Evolutionary conservation across 2,113 vertebrate genomes (phyloP).

Genomic region (Hyperoodon ampullatus): DNA sequence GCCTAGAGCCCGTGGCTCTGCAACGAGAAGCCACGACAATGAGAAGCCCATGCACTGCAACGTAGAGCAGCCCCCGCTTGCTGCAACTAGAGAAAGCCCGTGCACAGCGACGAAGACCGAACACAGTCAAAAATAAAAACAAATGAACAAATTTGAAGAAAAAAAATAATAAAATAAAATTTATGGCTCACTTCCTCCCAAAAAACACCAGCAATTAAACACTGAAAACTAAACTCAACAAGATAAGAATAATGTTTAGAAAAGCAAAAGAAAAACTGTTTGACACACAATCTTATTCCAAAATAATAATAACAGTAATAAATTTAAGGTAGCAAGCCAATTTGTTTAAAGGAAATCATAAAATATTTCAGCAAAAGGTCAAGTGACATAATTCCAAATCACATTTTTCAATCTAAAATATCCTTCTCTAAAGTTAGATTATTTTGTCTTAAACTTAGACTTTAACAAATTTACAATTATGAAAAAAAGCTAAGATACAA

Average conservation of each 20-base stretch:
- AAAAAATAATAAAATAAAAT: background rate
- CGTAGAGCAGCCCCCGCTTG: too few relatives aligned
- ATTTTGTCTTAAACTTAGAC: slow-evolving; percentile 35
- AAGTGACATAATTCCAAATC: slow-evolving; percentile 19
- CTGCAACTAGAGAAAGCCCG: too few relatives aligned
- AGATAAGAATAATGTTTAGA: background rate
- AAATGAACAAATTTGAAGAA: too few relatives aligned
- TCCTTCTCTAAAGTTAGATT: background rate
- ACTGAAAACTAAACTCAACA: slow-evolving; percentile 10
- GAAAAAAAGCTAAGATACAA: background rate
- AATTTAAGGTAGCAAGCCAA: slow-evolving; percentile 26
- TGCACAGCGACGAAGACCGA: too few relatives aligned
- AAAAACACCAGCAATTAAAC: background rate
- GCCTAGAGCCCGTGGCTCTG: too few relatives aligned
- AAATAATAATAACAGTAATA: slow-evolving; percentile 16
- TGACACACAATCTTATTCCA: background rate
- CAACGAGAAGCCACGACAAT: too few relatives aligned
- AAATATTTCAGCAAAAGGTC: slow-evolving; percentile 23
- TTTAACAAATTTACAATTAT: slow-evolving; percentile 31
- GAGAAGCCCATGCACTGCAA: too few relatives aligned
- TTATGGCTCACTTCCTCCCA: background rate
- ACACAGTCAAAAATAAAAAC: too few relatives aligned
- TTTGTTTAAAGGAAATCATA: slow-evolving; percentile 45
- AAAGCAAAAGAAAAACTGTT: slow-evolving; percentile 18
- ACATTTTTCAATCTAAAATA: slow-evolving; percentile 38